phyloP scores from a whole-genome alignment of 2,797 vertebrate genomes.

The Chloroceryle amazona region DNA sequence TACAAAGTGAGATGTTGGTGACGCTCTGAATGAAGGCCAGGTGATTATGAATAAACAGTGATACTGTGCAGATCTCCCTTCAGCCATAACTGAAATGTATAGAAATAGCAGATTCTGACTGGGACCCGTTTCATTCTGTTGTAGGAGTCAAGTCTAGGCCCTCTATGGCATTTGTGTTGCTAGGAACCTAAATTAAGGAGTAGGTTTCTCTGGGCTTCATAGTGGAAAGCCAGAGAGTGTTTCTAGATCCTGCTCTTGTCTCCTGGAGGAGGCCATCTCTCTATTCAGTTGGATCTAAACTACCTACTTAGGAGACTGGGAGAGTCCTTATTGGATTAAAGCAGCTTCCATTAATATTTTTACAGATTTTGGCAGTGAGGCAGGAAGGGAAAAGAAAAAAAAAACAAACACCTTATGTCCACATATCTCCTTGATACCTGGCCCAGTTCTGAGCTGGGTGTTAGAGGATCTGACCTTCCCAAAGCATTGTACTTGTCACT shows the following conservation, averaged over 20 bases:
- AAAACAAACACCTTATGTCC: accelerated
- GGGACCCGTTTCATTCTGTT: neutral
- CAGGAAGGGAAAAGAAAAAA: neutral
- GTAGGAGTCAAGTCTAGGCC: neutral
- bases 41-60: neutral
- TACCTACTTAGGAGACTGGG: neutral
- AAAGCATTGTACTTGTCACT: neutral
- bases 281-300: neutral
- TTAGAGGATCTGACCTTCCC: neutral
- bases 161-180: neutral
- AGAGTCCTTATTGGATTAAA: neutral
- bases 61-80: neutral
- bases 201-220: neutral
- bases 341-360: neutral
- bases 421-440: neutral
- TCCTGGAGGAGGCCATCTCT: neutral
- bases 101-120: neutral
- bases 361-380: neutral
- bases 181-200: neutral
- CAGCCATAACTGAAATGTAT: neutral
- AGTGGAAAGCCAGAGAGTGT: neutral
- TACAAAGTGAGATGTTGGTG: neutral
- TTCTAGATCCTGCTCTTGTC: neutral
- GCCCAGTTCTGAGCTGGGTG: neutral
- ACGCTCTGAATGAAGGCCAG: neutral